A percentile compares a stretch with the other conserved stretches of the same genome.
Conservation (phyloP, 2,888 invertebrate genomes). For the Mythimna ferrago region DNA sequence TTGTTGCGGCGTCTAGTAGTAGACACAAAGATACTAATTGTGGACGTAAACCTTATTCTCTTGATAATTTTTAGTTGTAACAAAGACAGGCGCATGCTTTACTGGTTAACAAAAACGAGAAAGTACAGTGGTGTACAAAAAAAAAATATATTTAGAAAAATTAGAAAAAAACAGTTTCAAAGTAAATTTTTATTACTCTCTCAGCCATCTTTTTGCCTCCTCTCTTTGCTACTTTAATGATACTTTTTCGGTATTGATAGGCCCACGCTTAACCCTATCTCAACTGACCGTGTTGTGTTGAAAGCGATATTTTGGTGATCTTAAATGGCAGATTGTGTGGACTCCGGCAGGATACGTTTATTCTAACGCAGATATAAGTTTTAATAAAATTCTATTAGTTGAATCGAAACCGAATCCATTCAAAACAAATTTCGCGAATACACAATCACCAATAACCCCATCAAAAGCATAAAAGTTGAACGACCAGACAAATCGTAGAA, state of each 20-base stretch:
- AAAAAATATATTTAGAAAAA: slow-evolving; percentile 21
- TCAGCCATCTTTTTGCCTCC: background rate
- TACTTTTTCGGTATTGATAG: background rate
- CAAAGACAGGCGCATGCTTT: slow-evolving; percentile 56
- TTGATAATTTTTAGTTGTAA: slow-evolving; percentile 63
- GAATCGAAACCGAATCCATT: slow-evolving; percentile 22
- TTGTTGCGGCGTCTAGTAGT: slow-evolving; percentile 66
- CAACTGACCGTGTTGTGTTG: too few species aligned
- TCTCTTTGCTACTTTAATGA: background rate
- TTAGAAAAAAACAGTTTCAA: background rate
- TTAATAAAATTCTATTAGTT: slow-evolving; percentile 6
- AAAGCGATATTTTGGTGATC: too few species aligned
- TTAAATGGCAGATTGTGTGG: background rate
- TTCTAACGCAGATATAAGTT: background rate
- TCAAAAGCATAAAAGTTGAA: slow-evolving; percentile 68
- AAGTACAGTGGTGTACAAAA: slow-evolving; percentile 22
- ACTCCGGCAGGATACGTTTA: background rate
- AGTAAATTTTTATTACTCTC: background rate
- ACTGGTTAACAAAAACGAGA: slow-evolving; percentile 41
- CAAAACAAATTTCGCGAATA: slow-evolving; percentile 36
- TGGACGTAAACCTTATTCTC: slow-evolving; percentile 65
- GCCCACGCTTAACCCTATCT: too few species aligned
- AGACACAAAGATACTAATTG: slow-evolving; percentile 75
- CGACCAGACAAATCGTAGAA: slow-evolving; percentile 63
- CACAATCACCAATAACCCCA: slow-evolving; percentile 54